These are phyloP conservation scores for Steinernema hermaphroditum DNA, from an alignment of 2,888 invertebrate species.

Conservation along the genomic window DNA sequence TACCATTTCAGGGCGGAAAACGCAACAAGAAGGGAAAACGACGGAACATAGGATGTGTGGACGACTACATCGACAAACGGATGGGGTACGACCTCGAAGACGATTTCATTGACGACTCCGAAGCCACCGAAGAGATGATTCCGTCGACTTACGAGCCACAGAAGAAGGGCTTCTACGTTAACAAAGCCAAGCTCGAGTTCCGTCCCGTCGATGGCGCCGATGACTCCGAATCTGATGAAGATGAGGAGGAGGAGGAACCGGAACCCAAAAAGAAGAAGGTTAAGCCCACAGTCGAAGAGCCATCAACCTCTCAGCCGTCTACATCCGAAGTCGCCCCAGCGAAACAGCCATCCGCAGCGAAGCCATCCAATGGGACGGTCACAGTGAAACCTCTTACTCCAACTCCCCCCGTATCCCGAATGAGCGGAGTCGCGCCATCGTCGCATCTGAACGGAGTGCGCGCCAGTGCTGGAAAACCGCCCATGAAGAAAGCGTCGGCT, in stretches of 20 bases:
- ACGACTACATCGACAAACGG: slow-evolving; percentile 16
- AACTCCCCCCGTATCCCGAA: not conserved
- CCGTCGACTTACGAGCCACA: not conserved
- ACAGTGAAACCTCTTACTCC: too few species aligned
- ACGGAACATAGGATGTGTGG: not conserved
- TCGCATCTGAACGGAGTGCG: not conserved
- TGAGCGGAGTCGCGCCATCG: not conserved
- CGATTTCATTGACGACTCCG: slow-evolving; percentile 8
- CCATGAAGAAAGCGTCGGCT: not conserved
- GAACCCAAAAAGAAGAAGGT: not conserved
- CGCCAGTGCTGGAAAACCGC: not conserved
- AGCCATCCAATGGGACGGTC: too few species aligned
- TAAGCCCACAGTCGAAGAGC: not conserved
- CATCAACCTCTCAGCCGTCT: not conserved
- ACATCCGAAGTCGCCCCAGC: not conserved
- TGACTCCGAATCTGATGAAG: not conserved
- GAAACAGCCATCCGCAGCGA: not conserved
- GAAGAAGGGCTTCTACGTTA: not conserved
- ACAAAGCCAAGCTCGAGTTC: not conserved
- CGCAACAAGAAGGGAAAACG: not conserved
- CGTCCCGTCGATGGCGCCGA: not conserved
- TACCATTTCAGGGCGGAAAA: slow-evolving; percentile 4
- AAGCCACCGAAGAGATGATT: not conserved
- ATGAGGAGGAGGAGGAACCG: not conserved
- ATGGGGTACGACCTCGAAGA: not conserved